Evolutionary conservation across 2,113 vertebrate species (phyloP).

Genomic region (Solenodon paradoxus): DNA sequence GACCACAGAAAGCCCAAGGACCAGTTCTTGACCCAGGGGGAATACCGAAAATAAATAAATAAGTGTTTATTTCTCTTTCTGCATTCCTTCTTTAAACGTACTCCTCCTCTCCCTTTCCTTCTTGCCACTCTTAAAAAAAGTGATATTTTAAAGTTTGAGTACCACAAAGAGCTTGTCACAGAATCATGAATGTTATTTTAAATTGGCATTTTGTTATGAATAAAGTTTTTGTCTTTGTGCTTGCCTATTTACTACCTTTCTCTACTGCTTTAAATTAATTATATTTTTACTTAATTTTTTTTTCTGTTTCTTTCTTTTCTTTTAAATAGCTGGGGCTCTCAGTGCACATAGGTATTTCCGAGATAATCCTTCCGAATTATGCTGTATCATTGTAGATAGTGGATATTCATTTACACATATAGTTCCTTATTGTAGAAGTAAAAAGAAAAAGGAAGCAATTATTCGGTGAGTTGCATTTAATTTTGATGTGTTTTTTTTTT

Average conservation of each 20-base stretch:
- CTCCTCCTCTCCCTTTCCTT: too few species aligned
- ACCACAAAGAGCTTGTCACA: not conserved
- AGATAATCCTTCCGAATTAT: conserved; percentile 90
- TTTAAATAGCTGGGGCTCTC: conserved; percentile 91
- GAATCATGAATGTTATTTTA: not conserved
- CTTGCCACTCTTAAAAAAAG: not conserved
- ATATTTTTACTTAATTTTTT: not conserved
- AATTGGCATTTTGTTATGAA: not conserved
- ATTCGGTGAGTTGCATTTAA: conserved; percentile 86
- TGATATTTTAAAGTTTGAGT: not conserved
- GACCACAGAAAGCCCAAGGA: too few species aligned
- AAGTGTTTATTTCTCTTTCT: too few species aligned
- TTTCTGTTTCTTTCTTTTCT: conserved; percentile 3
- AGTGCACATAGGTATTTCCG: conserved; percentile 94
- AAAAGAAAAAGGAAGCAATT: conserved; percentile 96
- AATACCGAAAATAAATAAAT: too few species aligned
- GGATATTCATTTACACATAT: conserved; percentile 99
- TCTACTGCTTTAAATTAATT: conserved; percentile 20
- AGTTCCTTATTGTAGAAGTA: conserved; percentile 94
- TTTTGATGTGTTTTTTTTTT: conserved; percentile 54
- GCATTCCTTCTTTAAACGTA: too few species aligned
- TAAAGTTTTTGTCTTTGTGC: not conserved
- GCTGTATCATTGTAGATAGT: conserved; percentile 96
- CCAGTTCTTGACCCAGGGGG: too few species aligned
- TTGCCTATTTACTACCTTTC: conserved; percentile 7